These are phyloP conservation scores for Drosophila biarmipes DNA, from an alignment of 1,140 invertebrate species.

Conservation along the genomic window DNA sequence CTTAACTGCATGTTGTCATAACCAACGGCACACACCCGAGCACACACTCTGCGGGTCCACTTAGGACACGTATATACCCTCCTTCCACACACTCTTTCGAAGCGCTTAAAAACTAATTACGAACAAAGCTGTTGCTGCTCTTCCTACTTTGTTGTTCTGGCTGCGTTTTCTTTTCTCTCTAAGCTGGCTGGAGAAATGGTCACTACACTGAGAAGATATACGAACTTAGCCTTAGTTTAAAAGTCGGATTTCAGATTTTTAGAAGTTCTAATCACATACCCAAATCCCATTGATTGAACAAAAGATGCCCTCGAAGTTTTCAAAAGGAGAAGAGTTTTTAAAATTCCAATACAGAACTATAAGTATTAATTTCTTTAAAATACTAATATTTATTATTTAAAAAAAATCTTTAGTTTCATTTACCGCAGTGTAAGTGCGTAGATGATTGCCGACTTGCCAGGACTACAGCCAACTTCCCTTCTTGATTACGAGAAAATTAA, in stretches of 20 bases:
- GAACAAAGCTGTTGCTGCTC: slow-evolving; percentile 71
- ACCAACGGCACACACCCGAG: slow-evolving; percentile 43
- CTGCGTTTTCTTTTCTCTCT: slow-evolving; percentile 26
- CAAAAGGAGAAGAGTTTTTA: too few species aligned
- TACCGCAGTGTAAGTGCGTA: slow-evolving; percentile 47
- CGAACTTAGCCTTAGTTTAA: not conserved
- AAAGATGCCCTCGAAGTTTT: too few species aligned
- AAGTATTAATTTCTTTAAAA: too few species aligned
- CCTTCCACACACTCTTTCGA: slow-evolving; percentile 31
- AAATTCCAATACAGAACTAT: too few species aligned
- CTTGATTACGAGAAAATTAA: slow-evolving; percentile 82
- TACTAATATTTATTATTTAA: too few species aligned
- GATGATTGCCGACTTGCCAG: slow-evolving; percentile 45
- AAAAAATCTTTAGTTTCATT: too few species aligned
- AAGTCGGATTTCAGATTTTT: not conserved
- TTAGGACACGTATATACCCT: slow-evolving; percentile 34
- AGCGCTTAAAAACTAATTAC: slow-evolving; percentile 82
- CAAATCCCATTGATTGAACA: not conserved
- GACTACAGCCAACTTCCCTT: slow-evolving; percentile 57
- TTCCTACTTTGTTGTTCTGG: slow-evolving; percentile 31
- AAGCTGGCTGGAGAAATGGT: slow-evolving; percentile 20
- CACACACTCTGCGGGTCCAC: slow-evolving; percentile 36
- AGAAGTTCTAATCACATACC: not conserved
- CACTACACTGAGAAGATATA: slow-evolving; percentile 12
- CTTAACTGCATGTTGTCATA: slow-evolving; percentile 81